phyloP scores from a whole-genome alignment of 2,113 vertebrate species.

The Tringa solitaria region DNA sequence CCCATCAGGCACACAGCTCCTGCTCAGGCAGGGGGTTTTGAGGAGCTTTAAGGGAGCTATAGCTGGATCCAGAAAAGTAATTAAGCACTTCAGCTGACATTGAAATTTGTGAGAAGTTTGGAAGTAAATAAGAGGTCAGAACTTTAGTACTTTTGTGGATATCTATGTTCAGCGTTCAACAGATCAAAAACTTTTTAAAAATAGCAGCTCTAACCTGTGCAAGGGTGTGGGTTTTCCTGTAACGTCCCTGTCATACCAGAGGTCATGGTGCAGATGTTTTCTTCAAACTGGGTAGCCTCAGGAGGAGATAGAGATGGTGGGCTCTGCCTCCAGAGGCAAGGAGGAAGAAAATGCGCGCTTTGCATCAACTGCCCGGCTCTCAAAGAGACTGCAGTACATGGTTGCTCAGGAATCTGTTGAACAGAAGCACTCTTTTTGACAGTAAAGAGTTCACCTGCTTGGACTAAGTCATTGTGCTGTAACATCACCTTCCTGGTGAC shows the following conservation, averaged over 20 bases:
- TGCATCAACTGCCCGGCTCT: background rate
- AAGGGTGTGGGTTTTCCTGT: background rate
- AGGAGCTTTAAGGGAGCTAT: background rate
- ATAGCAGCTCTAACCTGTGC: background rate
- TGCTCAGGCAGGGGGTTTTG: background rate
- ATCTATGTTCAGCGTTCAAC: rapidly evolving
- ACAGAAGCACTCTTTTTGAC: background rate
- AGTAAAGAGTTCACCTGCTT: background rate
- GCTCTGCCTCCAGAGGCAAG: background rate
- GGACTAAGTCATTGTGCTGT: background rate
- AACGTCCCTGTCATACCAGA: background rate
- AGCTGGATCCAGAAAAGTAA: background rate
- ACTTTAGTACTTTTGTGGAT: background rate
- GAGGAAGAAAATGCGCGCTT: background rate
- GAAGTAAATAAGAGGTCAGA: background rate
- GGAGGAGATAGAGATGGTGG: background rate
- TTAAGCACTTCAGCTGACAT: background rate
- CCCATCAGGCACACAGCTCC: background rate
- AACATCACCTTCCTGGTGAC: background rate
- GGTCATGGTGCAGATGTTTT: background rate
- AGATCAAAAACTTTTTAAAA: background rate
- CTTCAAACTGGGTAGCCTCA: background rate
- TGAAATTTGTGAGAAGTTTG: background rate
- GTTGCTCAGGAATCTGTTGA: background rate
- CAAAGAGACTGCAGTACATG: background rate